Evolutionary conservation across 2,113 vertebrate species (phyloP).

Genomic region (Eptatretus burgeri): DNA sequence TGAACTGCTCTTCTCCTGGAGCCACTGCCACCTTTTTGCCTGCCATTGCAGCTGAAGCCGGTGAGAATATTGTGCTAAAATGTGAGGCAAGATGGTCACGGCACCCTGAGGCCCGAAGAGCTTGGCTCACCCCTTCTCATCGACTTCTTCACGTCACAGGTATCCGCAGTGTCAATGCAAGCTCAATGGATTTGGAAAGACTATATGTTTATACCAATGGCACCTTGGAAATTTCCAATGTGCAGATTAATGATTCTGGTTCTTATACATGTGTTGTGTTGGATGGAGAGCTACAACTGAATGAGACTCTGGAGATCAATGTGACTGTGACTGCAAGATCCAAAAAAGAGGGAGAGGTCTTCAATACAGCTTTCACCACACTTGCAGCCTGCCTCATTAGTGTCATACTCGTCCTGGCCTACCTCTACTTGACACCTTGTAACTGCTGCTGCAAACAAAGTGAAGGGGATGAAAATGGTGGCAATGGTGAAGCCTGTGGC

Average conservation of each 20-base stretch:
- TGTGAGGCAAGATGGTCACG: constrained; percentile 46
- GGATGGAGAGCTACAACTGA: constrained; percentile 22
- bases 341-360: constrained; percentile 18
- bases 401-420: constrained; percentile 72
- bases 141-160: constrained; percentile 16
- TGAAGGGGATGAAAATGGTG: not conserved
- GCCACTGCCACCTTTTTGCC: constrained; percentile 19
- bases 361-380: constrained; percentile 82
- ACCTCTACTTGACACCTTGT: constrained; percentile 76
- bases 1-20: constrained; percentile 74
- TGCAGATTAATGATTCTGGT: constrained; percentile 37
- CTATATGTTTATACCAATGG: constrained; percentile 24
- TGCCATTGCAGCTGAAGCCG: constrained; percentile 37
- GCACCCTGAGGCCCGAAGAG: constrained; percentile 24
- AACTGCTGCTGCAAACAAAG: constrained; percentile 49
- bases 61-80: constrained; percentile 27
- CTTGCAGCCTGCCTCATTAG: constrained; percentile 80
- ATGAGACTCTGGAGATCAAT: constrained; percentile 66
- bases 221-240: constrained; percentile 24
- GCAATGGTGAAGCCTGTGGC: not conserved
- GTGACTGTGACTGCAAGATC: constrained; percentile 24
- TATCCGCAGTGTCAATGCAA: constrained; percentile 22
- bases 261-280: constrained; percentile 52
- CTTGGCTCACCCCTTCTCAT: constrained; percentile 41
- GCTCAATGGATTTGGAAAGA: constrained; percentile 8